A percentile compares a stretch with the other conserved stretches of the same genome.
Evolutionary conservation across 2,113 vertebrate species (phyloP).

Genomic region (Poicephalus gulielmi): DNA sequence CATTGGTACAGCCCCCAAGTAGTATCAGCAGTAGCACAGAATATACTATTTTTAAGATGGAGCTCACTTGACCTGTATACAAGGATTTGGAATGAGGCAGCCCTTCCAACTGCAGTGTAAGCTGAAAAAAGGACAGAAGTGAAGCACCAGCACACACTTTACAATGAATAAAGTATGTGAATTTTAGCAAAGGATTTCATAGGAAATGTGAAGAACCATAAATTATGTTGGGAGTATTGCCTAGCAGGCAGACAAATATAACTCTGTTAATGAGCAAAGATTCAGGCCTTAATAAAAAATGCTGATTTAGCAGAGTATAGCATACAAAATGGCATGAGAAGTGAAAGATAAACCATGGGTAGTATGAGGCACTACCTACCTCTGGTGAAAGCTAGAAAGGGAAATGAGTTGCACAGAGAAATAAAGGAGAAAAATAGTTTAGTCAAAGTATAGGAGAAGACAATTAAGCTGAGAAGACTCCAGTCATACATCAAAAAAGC

Average conservation of each 20-base stretch:
- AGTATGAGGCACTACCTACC: rapidly evolving
- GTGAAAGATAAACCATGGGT: neutral
- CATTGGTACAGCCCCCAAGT: neutral
- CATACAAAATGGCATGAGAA: neutral
- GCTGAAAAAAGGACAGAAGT: neutral
- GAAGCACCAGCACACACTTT: neutral
- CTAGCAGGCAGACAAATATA: neutral
- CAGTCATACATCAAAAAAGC: neutral
- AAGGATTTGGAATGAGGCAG: neutral
- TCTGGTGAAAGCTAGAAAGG: neutral
- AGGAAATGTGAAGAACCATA: neutral
- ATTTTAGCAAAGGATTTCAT: neutral
- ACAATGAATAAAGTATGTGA: neutral
- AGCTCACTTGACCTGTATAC: neutral
- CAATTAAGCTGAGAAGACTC: neutral
- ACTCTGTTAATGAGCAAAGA: neutral
- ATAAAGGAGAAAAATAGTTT: neutral
- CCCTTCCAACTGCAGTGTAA: neutral
- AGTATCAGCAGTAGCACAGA: neutral
- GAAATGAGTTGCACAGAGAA: neutral
- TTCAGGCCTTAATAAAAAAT: neutral
- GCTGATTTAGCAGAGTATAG: neutral
- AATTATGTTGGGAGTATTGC: neutral
- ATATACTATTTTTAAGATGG: neutral
- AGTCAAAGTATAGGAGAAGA: neutral